Percentiles rank a stretch among this genome's conserved stretches.
Evolutionary conservation across 2,888 invertebrate genomes (phyloP).

Genomic region (Trichogramma dendrolimi): DNA sequence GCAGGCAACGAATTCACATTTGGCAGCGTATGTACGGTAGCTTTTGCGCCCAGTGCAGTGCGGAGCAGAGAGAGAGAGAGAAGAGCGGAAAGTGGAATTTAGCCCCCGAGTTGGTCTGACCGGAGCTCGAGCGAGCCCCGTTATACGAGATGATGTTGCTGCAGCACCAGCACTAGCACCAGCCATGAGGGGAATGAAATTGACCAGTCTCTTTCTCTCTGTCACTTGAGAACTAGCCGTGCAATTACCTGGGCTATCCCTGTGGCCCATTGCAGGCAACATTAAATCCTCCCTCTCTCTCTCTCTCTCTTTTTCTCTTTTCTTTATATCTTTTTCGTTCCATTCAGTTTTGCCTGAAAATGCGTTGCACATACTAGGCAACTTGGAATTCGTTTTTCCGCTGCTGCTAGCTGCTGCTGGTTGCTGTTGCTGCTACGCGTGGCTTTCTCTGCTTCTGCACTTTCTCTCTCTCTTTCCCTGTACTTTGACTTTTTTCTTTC

Average conservation of each 20-base stretch:
- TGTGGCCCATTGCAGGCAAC: slow-evolving; percentile 38
- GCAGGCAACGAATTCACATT: no score
- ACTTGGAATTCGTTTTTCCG: slow-evolving; percentile 2
- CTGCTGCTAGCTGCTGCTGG: slow-evolving; percentile 3
- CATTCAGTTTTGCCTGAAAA: slow-evolving; percentile 12
- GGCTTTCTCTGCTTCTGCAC: not conserved
- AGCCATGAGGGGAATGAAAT: slow-evolving; percentile 34
- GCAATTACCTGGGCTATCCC: slow-evolving; percentile 42
- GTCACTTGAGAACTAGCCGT: slow-evolving; percentile 41
- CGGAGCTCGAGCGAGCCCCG: no score
- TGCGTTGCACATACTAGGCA: slow-evolving; percentile 9
- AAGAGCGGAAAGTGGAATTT: slow-evolving; percentile 25
- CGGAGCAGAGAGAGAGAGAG: no score
- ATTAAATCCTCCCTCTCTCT: slow-evolving; percentile 20
- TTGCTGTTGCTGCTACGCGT: slow-evolving; percentile 9
- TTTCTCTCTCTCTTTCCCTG: not conserved
- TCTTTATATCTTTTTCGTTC: slow-evolving; percentile 3
- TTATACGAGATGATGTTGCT: no score
- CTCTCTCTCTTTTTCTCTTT: not conserved
- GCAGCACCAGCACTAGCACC: not conserved
- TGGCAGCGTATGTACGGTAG: no score
- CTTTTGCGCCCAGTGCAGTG: no score
- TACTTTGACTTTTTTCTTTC: no score
- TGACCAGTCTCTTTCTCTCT: slow-evolving; percentile 41
- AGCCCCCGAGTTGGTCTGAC: not conserved